Evolutionary conservation across 2,888 invertebrate genomes (phyloP).

Genomic region (Oscheius onirici): DNA sequence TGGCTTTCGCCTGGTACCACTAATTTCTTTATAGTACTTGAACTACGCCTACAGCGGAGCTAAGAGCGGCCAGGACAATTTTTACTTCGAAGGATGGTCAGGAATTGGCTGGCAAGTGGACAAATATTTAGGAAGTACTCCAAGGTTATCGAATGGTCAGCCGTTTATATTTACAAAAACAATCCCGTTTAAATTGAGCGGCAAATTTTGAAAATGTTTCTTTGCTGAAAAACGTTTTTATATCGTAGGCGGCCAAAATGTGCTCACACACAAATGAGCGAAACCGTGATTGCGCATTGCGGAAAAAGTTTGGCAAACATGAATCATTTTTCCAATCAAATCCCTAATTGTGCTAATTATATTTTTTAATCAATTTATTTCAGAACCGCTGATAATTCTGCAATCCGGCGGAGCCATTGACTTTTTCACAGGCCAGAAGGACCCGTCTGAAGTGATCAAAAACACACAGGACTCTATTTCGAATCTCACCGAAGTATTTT

Average conservation of each 20-base stretch:
- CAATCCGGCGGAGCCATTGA: constrained; percentile 63
- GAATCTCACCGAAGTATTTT: constrained; percentile 52
- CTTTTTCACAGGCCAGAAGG: constrained; percentile 60
- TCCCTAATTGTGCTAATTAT: neutral
- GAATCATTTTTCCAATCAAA: neutral
- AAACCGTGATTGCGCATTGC: too few species aligned
- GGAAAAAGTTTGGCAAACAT: too few species aligned
- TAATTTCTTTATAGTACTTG: constrained; percentile 46
- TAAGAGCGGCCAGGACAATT: constrained; percentile 57
- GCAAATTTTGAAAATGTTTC: too few species aligned
- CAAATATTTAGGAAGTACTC: constrained; percentile 46
- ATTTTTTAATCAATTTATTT: constrained; percentile 9
- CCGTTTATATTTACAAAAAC: neutral
- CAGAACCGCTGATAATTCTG: constrained; percentile 58
- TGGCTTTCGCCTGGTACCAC: too few species aligned
- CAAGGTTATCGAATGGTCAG: constrained; percentile 24
- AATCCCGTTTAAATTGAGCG: too few species aligned
- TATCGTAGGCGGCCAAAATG: too few species aligned
- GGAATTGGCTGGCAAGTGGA: constrained; percentile 59
- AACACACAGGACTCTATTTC: constrained; percentile 53
- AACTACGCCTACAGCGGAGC: constrained; percentile 65
- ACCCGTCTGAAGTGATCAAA: constrained; percentile 49
- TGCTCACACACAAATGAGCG: too few species aligned
- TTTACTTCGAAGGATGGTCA: constrained; percentile 63
- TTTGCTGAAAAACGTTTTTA: too few species aligned